Evolutionary conservation across 1,140 invertebrate genomes (phyloP), one percentile per base, ranked within the genome.

Genomic region (Caenorhabditis briggsae): DNA sequence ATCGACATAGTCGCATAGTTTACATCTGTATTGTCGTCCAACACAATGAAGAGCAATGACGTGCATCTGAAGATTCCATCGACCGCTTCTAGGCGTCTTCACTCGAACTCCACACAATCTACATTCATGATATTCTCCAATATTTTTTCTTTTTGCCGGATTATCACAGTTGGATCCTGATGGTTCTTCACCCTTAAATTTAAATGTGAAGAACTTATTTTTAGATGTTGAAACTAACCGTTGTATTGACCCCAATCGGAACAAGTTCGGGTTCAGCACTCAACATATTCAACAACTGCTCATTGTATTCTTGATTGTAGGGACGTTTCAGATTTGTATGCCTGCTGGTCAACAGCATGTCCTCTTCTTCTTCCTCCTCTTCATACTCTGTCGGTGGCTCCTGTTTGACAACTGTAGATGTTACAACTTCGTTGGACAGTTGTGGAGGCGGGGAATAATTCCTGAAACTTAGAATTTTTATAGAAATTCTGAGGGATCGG

Each of bases 11-110:
- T 70, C 16, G 18, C 85, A 86, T 46, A 82, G 5, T 43, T 70
- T 70, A 64, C 85, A 86, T 55, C 48, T 82, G 25, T 78, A 86
- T 5, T 70, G 85, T 56, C 85, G 58, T 33, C 70, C 56, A 23
- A 61, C 41, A 55, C 55, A 70, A 48, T 86, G 85, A 23, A 86
- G 74, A 48, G 85, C 85, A 46, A 86, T 82, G n/a, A 86, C 85
- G 43, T 86, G 85, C 85, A 86, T 86, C 43, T 86, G 85, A 16
- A 86, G 85, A 53, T 86, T 86, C 85, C 85, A 86, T 55, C 85
- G 55, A 16, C 85, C 85, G 41, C 85, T 70, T 65, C 85, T 11
- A 46, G 74, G 85, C 8, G 85, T 55, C 48, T 86, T 86, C 2
- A 86, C 85, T 64, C 85, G 53, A 48, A 70, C 70, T 50, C 55